A percentile compares a stretch with the other conserved stretches of the same genome.
Evolutionary conservation across 2,797 vertebrate genomes (phyloP).

Genomic region (Mergus octosetaceus): DNA sequence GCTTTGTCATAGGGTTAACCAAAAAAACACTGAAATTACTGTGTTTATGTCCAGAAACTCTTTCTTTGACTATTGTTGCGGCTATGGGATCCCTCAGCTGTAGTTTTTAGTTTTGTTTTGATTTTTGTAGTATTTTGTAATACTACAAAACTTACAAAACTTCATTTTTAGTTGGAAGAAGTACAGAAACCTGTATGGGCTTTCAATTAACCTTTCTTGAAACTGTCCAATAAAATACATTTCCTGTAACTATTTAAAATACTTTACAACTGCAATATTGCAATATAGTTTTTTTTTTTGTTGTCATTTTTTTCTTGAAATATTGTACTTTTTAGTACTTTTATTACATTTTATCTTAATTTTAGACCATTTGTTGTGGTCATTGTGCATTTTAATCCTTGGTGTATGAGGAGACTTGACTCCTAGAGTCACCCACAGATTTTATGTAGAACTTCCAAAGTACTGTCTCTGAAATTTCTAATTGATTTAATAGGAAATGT

Average conservation of each 20-base stretch:
- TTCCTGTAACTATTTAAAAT: not conserved
- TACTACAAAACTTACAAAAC: not conserved
- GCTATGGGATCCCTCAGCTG: not conserved
- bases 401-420: not conserved
- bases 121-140: no score
- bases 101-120: not conserved
- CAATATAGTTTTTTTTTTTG: not conserved
- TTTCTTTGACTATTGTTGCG: not conserved
- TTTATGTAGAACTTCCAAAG: not conserved
- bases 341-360: not conserved
- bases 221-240: not conserved
- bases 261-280: not conserved
- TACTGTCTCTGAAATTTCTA: not conserved
- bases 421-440: not conserved
- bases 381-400: not conserved
- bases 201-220: not conserved
- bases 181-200: not conserved
- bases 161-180: not conserved
- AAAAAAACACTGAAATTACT: not conserved
- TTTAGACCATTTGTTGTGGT: not conserved
- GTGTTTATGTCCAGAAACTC: not conserved
- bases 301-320: not conserved
- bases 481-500: not conserved
- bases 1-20: not conserved
- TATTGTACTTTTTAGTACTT: not conserved